phyloP scores from a whole-genome alignment of 2,888 invertebrate species.

The Melanotus villosus region DNA sequence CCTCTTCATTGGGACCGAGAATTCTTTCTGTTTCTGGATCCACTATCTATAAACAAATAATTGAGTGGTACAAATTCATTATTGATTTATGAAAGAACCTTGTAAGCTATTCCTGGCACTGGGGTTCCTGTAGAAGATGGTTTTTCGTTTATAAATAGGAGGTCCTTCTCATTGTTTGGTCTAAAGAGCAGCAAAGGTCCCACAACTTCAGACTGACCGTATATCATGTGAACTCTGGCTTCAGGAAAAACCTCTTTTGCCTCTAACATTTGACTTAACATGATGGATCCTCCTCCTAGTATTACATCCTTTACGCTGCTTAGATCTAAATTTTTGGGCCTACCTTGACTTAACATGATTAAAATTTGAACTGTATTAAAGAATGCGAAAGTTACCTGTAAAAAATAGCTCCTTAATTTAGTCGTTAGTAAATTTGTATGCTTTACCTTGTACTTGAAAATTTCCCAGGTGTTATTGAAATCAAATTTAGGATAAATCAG shows the following conservation, averaged over 20 bases:
- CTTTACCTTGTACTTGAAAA: constrained; percentile 40
- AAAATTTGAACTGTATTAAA: constrained; percentile 51
- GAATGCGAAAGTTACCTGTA: constrained; percentile 55
- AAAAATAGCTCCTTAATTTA: no score
- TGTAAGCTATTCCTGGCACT: no score
- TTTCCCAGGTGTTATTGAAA: constrained; percentile 38
- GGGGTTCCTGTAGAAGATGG: background rate
- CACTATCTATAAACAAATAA: constrained; percentile 66
- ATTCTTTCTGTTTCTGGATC: constrained; percentile 67
- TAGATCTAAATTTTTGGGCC: constrained; percentile 49
- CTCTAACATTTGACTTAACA: constrained; percentile 10
- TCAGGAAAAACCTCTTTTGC: constrained; percentile 33
- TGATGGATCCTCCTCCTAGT: background rate
- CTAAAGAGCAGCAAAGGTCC: background rate
- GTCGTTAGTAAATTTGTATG: no score
- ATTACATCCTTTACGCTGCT: constrained; percentile 17
- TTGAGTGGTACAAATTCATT: no score
- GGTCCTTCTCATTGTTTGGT: background rate
- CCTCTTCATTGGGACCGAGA: constrained; percentile 67
- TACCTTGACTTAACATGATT: background rate
- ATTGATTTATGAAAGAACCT: no score
- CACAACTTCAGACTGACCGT: background rate
- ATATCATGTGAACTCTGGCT: background rate
- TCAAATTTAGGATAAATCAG: constrained; percentile 40
- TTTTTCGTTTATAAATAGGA: background rate